Conservation (phyloP, 2,888 invertebrate species). For the Parthenolecanium corni region DNA sequence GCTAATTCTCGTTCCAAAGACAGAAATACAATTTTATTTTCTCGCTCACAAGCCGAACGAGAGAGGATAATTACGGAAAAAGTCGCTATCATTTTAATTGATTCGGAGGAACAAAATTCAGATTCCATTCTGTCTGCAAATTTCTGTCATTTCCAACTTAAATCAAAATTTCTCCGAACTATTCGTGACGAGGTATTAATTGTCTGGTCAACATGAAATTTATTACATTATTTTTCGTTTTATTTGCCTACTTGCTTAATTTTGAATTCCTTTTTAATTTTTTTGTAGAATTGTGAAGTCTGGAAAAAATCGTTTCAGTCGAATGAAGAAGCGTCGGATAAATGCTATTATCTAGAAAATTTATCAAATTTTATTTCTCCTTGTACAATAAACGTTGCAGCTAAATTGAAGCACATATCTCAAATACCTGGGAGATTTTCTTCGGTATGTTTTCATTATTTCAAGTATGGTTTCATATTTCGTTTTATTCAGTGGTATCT, state of each 20-base stretch:
- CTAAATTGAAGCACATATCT: slow-evolving; percentile 32
- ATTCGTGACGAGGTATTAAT: slow-evolving; percentile 20
- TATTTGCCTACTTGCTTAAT: too few relatives aligned
- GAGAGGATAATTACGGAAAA: slow-evolving; percentile 40
- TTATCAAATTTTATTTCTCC: slow-evolving; percentile 34
- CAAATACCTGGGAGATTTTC: slow-evolving; percentile 31
- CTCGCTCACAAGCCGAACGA: slow-evolving; percentile 38
- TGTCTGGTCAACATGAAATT: too few relatives aligned
- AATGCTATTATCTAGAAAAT: slow-evolving; percentile 35
- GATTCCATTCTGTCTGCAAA: too few relatives aligned
- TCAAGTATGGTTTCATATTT: too few relatives aligned
- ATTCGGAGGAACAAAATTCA: slow-evolving; percentile 18
- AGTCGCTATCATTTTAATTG: slow-evolving; percentile 40
- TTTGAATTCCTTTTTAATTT: slow-evolving; percentile 12
- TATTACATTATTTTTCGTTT: too few relatives aligned
- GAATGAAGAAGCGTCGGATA: slow-evolving; percentile 27
- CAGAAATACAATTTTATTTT: slow-evolving; percentile 38
- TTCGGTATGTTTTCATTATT: slow-evolving; percentile 29
- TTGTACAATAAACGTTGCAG: slow-evolving; percentile 26
- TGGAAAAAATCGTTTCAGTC: slow-evolving; percentile 37
- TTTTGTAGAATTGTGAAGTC: slow-evolving; percentile 35
- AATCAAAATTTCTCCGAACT: slow-evolving; percentile 29
- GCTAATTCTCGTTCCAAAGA: neutral
- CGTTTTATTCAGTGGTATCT: too few relatives aligned
- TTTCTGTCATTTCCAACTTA: slow-evolving; percentile 8